Base-by-base conservation (phyloP, 2,113 vertebrate species). In the Anarrhichthys ocellatus region DNA sequence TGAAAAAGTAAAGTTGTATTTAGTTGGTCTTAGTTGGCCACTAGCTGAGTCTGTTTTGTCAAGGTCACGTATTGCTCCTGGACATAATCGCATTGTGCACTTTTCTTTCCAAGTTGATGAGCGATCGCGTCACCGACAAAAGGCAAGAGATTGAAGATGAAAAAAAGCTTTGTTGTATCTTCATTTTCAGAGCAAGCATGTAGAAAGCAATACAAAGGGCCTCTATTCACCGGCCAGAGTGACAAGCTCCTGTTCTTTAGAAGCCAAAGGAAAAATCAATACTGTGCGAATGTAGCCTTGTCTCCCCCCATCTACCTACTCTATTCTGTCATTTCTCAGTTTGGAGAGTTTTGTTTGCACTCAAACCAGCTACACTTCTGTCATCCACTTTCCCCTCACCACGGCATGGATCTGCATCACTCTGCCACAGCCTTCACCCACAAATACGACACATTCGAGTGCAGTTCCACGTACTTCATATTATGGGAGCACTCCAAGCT, bases 191-290 rank as follows among this genome's bases (percentile, higher is more conserved):
- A 83, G 65, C 76, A 50, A 77, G 62, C 75, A 88, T 82, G 81
- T 72, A 82, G 84, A 90, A 87, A 36, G 70, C 67, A 77, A 65
- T 42, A 90, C 86, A 92, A 93, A 89, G 78, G 73, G 59, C 32
- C 71, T 81, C 73, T 66, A 80, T 82, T 87, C 84, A 82, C 56
- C 6, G 42, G 77, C 73, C 78, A 61, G 78, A 61, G 66, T 73
- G 77, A 89, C 90, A 92, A 78, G 88, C 83, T 88, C 73, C 81
- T 81, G 82, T 82, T 91, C 84, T 91, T 83, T 87, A 76, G 64
- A 88, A 84, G 73, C 84, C 38, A 7, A 76, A 88, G 75, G 81
- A 85, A 87, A 87, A 93, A 93, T 92, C 87, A 81, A 93, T 92
- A 86, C 42, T 24, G 73, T 62, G 58, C 32, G 74, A 90, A 87